A percentile compares a stretch with the other conserved stretches of the same genome.
These are phyloP conservation scores for Oncorhynchus masou DNA, from an alignment of 2,113 vertebrate species.

Conservation along the genomic window DNA sequence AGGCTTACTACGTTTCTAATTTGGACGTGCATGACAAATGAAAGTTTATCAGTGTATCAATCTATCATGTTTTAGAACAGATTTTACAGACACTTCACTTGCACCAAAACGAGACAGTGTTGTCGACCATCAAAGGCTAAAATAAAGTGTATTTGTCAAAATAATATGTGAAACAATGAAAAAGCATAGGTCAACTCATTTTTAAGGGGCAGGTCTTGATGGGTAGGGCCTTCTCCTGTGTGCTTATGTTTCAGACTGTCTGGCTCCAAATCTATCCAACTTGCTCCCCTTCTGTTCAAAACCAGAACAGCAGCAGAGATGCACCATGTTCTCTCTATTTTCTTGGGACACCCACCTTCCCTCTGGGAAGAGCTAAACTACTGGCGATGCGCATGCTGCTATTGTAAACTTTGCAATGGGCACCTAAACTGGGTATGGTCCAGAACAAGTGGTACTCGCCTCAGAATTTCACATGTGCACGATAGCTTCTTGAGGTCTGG, in stretches of 20 bases:
- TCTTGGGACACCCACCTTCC: not conserved
- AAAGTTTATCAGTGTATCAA: no score
- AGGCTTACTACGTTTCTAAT: not conserved
- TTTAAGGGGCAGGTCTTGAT: not conserved
- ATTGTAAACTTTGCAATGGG: conserved; percentile 7
- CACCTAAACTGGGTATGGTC: conserved; percentile 1
- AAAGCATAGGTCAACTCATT: not conserved
- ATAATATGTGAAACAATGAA: not conserved
- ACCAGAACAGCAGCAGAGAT: conserved; percentile 10
- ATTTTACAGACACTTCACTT: no score
- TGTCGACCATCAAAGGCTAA: not conserved
- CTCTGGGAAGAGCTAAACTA: conserved; percentile 31
- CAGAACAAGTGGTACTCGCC: not conserved
- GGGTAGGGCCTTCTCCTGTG: not conserved
- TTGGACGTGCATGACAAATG: not conserved
- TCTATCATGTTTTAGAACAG: no score
- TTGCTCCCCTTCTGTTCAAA: not conserved
- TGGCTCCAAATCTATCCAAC: not conserved
- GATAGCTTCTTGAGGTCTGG: not conserved
- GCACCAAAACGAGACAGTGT: not conserved
- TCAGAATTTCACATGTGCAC: not conserved
- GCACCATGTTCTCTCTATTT: not conserved
- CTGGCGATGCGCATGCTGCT: conserved; percentile 41
- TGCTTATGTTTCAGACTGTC: not conserved
- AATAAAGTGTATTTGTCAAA: not conserved